phyloP scores from a whole-genome alignment of 2,888 invertebrate genomes.

The Tipula vernalis region DNA sequence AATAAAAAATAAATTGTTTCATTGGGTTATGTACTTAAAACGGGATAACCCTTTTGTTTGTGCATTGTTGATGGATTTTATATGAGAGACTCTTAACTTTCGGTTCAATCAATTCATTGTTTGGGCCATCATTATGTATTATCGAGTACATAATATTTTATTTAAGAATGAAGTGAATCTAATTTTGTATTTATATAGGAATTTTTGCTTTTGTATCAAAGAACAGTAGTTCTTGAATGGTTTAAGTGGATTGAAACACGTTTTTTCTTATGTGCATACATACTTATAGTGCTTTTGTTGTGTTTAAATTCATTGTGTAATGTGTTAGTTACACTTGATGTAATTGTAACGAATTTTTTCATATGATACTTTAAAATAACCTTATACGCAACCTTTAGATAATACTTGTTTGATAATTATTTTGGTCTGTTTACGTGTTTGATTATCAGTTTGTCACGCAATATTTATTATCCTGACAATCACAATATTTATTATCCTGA shows the following conservation, averaged over 20 bases:
- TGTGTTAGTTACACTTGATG: neutral
- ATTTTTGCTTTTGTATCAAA: neutral
- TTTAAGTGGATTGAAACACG: neutral
- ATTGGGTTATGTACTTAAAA: neutral
- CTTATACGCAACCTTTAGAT: neutral
- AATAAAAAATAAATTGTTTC: neutral
- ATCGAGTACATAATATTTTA: neutral
- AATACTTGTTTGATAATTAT: too few relatives aligned
- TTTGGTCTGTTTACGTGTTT: too few relatives aligned
- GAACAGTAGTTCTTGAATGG: neutral
- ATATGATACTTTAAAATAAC: neutral
- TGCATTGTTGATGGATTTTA: neutral
- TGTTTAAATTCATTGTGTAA: neutral
- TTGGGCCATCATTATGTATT: neutral
- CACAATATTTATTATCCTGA: too few relatives aligned
- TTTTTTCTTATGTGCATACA: neutral
- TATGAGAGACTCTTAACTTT: neutral
- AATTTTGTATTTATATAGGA: neutral
- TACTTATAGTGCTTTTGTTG: neutral
- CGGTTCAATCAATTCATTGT: neutral
- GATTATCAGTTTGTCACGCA: too few relatives aligned
- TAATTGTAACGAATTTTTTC: neutral
- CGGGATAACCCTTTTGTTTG: neutral
- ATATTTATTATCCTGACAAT: too few relatives aligned
- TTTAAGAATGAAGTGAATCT: neutral